Base-by-base conservation (phyloP, 2,888 invertebrate genomes). In the Erpobdella octoculata region DNA sequence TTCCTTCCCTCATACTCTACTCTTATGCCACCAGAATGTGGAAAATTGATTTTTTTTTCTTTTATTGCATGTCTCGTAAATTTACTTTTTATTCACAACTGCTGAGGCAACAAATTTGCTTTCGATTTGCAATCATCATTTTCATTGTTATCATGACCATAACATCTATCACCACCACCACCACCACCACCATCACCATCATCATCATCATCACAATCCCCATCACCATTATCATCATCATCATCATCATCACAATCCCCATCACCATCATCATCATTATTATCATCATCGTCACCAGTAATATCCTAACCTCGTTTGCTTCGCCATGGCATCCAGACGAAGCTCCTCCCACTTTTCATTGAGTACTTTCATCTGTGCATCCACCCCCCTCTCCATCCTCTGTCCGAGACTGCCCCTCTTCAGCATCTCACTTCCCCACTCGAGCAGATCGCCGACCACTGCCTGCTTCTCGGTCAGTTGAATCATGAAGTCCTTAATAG, bases 301-400 rank as follows among this genome's bases (percentile, higher is more conserved):
- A 15, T 15, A 12, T 41, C 1, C 80, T 78, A 77, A 87, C 86
- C 84, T 86, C 0, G 89, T 88, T 85, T 94, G 93, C 76, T 90
- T 87, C 78, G 88, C 88, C 85, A 93, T 88, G 9, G 93, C 92
- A 74, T 88, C 87, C 73, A 89, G 84, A 41, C 93, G 86, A 71
- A 93, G 86, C 74, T 88, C 88, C 85, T 93, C 93, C 93, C 93
- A 93, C 74, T 92, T 88, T 76, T 89, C 88, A 83, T 91, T 91
- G 12, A 94, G 86, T 76, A 93, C 86, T 68, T 89, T 88, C 89
- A 93, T 90, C 85, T 93, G 93, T 74, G 90, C 88, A 3, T 89
- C 87, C 69, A 91, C 89, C 66, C 87, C 85, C 33, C 88, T 87
- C 6, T 91, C 65, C 18, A 58, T 86, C 31, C 87, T 87, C 21